Conservation (phyloP, 2,113 vertebrate species). For the Gulo gulo region DNA sequence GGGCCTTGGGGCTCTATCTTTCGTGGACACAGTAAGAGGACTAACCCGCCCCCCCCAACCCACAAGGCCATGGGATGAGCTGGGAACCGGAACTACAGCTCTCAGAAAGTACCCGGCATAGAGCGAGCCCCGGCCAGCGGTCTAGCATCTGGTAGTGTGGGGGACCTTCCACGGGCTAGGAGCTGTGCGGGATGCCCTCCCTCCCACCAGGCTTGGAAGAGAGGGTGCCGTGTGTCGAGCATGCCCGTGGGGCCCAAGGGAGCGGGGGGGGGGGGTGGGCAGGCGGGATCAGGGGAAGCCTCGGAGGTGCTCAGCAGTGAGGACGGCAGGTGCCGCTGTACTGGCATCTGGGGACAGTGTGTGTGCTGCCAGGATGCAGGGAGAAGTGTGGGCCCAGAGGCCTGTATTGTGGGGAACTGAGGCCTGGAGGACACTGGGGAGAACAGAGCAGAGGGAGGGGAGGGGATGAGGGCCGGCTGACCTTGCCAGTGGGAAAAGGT, state of each 20-base stretch:
- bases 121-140: background rate
- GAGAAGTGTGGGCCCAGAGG: background rate
- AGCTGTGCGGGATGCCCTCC: too few relatives aligned
- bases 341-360: background rate
- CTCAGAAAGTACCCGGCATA: background rate
- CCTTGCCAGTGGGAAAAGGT: background rate
- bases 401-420: rapidly evolving
- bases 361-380: too few relatives aligned
- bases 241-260: background rate
- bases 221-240: background rate
- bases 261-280: rapidly evolving
- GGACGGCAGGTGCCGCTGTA: background rate
- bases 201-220: rapidly evolving
- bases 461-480: background rate
- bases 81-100: background rate
- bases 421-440: background rate
- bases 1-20: background rate
- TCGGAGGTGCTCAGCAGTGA: too few relatives aligned
- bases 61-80: background rate
- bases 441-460: background rate
- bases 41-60: background rate
- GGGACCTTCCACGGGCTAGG: background rate
- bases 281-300: background rate
- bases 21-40: background rate
- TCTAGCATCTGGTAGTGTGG: background rate